Evolutionary conservation across 2,888 invertebrate species (phyloP), one percentile per base, ranked within the genome.

Genomic region (Sycophila texana): DNA sequence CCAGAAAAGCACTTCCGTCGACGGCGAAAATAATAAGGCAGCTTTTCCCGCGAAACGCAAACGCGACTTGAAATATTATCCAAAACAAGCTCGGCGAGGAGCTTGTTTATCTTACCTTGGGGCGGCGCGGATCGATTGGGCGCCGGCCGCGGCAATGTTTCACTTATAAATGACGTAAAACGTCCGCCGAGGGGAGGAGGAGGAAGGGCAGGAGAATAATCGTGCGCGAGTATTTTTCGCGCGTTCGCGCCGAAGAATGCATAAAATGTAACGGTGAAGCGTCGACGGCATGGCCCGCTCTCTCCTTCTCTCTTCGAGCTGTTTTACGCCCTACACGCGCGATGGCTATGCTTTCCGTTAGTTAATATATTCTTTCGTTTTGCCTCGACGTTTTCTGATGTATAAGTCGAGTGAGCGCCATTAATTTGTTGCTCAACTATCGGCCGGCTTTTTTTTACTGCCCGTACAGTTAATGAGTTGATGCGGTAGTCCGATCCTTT

Each of bases 11-110:
- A 79, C 75, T 75, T 72, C 58, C 18, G 47, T 53, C 65, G 12
- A 20, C 20, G 63, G 49, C 58, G 68, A 65, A 74, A 73, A 78
- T 77, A 73, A 77, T 78, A 78, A 68, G 68, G 22, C 26, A 4
- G 20, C 51, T 30, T 57, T 55, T 47, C 70, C 57, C 68, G 49
- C 67, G 70, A 20, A 71, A 74, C 74, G 74, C 71, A 18, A 57
- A 58, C 74, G 60, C 74, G 65, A 70, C 70, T 79, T 75, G 77
- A 80, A 80, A 80, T 73, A 80, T 77, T 80, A 77, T 80, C 80
- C 76, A 77, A 76, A 80, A 77, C 80, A 77, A 77, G 80, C 73
- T 26, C 39, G 39, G 39, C 39, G 39, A 4, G 39, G 70, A 18
- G 47, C 60, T 77, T 74, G 76, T 76, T 76, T 76, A 76, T 72